Evolutionary conservation across 64 coral and sea anemone species (phyloP), one percentile per base, ranked within the genome.

Genomic region (Pocillopora damicornis): DNA sequence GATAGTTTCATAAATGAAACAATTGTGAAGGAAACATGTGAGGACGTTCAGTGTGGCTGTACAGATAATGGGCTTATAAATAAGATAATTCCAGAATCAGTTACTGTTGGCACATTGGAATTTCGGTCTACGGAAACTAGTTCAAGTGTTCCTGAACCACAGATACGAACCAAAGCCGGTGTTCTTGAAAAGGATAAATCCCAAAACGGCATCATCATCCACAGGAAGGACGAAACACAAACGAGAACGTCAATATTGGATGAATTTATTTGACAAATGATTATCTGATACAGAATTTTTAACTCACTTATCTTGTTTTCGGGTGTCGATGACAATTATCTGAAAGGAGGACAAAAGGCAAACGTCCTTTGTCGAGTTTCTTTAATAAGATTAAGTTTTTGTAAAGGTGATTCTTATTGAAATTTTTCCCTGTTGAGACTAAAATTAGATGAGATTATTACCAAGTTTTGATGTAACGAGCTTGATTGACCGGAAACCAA

Each of bases 231-330:
- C 5, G 61, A 45, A 58, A 12, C 67, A 85, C 13, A 14, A 58
- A 20, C 26, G 16, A 71, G 34, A 13, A 15, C 61, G 23, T 85
- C 81, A 72, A 85, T 85, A 57, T 38, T 85, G 20, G 81, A 85
- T 66, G 64, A 85, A 2, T 85, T 85, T 73, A 85, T 85, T 73
- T 85, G n/a, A 73, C 58, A 12, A 26, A 26, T 60, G 5, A 56
- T 60, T n/a, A 20, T 34, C 22, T n/a, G n/a, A 23, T 71, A 71
- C 67, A 23, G n/a, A 30, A 25, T 71, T 20, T 20, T 20, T 71
- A 9, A 30, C 25, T 17, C 22, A 23, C 22, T 25, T 4, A n/a
- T 25, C 67, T 30, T 30, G 30, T 30, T 30, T 30, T 30, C 30
- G 30, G 30, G 30, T 30, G 30, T 30, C 0, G 30, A 30, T 30